Conservation (phyloP, 2,797 vertebrate species). For the Uromys caudimaculatus region DNA sequence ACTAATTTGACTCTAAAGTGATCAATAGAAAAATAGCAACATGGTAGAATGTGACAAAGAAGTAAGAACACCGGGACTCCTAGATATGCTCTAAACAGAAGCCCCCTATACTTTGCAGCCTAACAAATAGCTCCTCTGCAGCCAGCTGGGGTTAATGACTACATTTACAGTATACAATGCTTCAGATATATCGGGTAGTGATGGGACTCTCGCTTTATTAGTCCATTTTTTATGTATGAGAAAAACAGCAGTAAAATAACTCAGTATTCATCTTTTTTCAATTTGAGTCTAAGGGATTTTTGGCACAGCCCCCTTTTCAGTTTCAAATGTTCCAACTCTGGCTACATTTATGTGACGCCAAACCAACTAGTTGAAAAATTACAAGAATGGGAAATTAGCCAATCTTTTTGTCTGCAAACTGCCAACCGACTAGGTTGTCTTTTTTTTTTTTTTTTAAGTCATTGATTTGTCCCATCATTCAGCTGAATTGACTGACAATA, state of each 20-base stretch:
- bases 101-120: neutral
- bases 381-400: constrained; percentile 80
- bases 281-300: constrained; percentile 84
- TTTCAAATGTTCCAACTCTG: constrained; percentile 73
- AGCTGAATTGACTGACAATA: constrained; percentile 77
- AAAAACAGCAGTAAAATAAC: constrained; percentile 74
- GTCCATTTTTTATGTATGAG: constrained; percentile 80
- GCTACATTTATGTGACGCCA: constrained; percentile 77
- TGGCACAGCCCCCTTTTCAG: constrained; percentile 76
- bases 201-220: constrained; percentile 72
- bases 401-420: constrained; percentile 77
- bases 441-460: constrained; percentile 27
- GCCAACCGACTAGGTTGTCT: constrained; percentile 77
- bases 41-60: neutral
- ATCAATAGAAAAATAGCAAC: neutral
- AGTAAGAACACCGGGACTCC: neutral
- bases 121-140: constrained; percentile 44
- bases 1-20: constrained; percentile 24
- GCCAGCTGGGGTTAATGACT: constrained; percentile 43
- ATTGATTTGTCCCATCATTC: constrained; percentile 74
- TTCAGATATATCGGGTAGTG: constrained; percentile 59
- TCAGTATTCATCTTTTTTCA: constrained; percentile 81
- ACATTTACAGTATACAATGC: constrained; percentile 57
- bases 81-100: neutral
- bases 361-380: constrained; percentile 81